Conservation (phyloP, 2,888 invertebrate species). For the Steromphala cineraria region DNA sequence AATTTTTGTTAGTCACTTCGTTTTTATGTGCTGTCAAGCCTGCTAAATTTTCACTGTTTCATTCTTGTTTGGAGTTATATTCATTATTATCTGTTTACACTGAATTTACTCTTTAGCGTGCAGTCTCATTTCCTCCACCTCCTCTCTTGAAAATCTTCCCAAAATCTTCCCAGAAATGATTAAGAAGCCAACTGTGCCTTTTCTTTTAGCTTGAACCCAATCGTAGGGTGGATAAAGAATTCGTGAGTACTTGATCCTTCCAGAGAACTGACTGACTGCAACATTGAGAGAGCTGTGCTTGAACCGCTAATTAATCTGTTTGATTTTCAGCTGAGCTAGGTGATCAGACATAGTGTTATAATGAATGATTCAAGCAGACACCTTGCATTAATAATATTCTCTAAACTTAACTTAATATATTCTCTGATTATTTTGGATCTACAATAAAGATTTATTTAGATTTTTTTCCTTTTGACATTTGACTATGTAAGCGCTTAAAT, state of each 20-base stretch:
- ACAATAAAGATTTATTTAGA: no score
- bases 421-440: no score
- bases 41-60: not conserved
- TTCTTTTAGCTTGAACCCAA: constrained; percentile 86
- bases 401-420: no score
- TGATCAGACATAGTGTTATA: not conserved
- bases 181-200: not conserved
- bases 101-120: constrained; percentile 23
- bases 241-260: constrained; percentile 80
- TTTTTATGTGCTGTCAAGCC: not conserved
- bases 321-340: not conserved
- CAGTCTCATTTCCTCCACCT: constrained; percentile 49
- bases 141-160: not conserved
- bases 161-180: not conserved
- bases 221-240: constrained; percentile 87
- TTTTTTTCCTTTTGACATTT: no score
- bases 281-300: not conserved
- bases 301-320: not conserved
- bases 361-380: no score
- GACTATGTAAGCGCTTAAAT: no score
- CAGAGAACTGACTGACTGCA: not conserved
- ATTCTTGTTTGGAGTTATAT: not conserved
- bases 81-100: not conserved
- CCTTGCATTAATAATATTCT: no score
- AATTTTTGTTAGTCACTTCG: not conserved